Base-by-base conservation (phyloP, 2,888 invertebrate genomes). In the Nymphalis polychloros region DNA sequence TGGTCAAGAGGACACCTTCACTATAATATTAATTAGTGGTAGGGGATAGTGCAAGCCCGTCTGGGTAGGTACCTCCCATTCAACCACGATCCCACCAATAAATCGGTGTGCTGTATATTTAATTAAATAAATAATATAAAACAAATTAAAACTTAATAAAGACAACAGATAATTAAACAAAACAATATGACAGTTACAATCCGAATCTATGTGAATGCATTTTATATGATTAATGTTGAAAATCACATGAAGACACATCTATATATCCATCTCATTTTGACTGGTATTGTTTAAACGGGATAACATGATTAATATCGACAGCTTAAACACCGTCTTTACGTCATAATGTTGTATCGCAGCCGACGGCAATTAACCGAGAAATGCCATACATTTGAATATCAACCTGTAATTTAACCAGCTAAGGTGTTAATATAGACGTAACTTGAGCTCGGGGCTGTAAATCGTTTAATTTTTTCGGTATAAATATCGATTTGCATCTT, bases 371-470 rank as follows among this genome's bases (percentile, higher is more conserved):
- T 76, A 77, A 63, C 59, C 59, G 71, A 71, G 73, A 75, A 65
- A 76, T 72, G 71, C 73, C 75, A 75, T 75, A 77, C 74, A 75
- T 78, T 78, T 73, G 76, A 75, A 75, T 75, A 75, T 73, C 63
- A 70, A 70, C 73, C 77, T 77, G 77, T 77, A 78, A 79, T 79
- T 78, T 78, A 68, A 67, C 71, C 70, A 65, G 70, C 72, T 61
- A 77, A 79, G 78, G 79, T 79, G 79, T 79, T 77, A 77, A 76
- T 76, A 71, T 31, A 55, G 53, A 55, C 53, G 53, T 55, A 31
- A 68, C 68, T 55, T 69, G 69, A 62, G 71, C 72, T 68, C 59
- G 55, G 67, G 68, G 72, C 48, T 66, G 62, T 31, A 60, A 68
- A 70, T 62, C 68, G 63, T 69, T 73, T 66, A 67, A 69, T 35